Percentiles rank a stretch among this genome's conserved stretches.
These are phyloP conservation scores for Agrilus planipennis DNA, from an alignment of 1,140 invertebrate species.

Conservation along the genomic window DNA sequence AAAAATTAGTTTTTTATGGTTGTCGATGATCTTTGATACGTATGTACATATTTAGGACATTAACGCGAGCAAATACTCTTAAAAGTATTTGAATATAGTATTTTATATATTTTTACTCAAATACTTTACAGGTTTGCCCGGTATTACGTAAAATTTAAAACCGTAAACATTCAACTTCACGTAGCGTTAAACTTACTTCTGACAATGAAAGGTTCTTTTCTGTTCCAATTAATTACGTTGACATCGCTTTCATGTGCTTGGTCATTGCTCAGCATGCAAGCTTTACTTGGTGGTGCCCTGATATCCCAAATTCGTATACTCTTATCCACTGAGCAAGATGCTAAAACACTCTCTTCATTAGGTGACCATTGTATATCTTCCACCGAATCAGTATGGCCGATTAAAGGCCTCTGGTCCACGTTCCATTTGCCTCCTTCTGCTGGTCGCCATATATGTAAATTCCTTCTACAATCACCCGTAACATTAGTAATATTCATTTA, in stretches of 20 bases:
- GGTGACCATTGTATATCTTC: constrained; percentile 99
- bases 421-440: constrained; percentile 63
- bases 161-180: too few species aligned
- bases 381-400: constrained; percentile 83
- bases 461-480: constrained; percentile 81
- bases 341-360: constrained; percentile 85
- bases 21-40: too few species aligned
- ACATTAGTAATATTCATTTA: too few species aligned
- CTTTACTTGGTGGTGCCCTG: constrained; percentile 68
- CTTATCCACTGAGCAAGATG: constrained; percentile 91
- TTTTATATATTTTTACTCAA: too few species aligned
- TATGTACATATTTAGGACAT: too few species aligned
- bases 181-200: too few species aligned
- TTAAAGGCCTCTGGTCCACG: constrained; percentile 78
- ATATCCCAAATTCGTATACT: constrained; percentile 86
- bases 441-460: constrained; percentile 89
- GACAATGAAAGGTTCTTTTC: constrained; percentile 76
- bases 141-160: too few species aligned
- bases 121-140: too few species aligned
- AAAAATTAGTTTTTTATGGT: too few species aligned
- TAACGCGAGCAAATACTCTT: too few species aligned
- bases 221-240: constrained; percentile 98
- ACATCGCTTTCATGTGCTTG: constrained; percentile 82
- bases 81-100: too few species aligned
- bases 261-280: constrained; percentile 81